These are phyloP conservation scores for Cephus pulcher DNA, from an alignment of 2,888 invertebrate species.

Conservation along the genomic window DNA sequence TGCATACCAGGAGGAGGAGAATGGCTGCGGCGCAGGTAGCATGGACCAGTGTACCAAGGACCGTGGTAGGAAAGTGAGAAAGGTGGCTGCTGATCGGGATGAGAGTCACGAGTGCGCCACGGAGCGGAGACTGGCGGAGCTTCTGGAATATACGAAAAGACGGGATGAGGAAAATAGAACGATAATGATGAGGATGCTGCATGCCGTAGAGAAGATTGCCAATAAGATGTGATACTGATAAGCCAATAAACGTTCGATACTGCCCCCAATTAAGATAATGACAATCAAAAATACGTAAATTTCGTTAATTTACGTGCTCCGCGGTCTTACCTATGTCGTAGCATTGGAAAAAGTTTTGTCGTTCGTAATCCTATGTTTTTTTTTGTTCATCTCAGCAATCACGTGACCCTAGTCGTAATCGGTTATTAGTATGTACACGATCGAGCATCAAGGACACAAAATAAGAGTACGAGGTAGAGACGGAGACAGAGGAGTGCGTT, in stretches of 20 bases:
- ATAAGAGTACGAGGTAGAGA: not conserved
- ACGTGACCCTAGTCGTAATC: not conserved
- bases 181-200: conserved; percentile 48
- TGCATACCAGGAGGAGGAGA: conserved; percentile 12
- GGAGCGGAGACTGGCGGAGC: conserved; percentile 49
- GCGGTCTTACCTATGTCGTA: not conserved
- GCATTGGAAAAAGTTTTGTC: not conserved
- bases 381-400: not conserved
- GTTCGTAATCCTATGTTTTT: not conserved
- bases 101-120: conserved; percentile 25
- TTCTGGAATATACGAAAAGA: conserved; percentile 51
- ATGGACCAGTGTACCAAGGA: conserved; percentile 26
- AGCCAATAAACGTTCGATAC: not conserved
- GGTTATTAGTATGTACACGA: not conserved
- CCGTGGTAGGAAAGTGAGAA: conserved; percentile 21
- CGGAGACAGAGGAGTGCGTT: not conserved
- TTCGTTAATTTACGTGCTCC: not conserved
- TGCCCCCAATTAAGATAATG: not conserved
- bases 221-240: conserved; percentile 31
- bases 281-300: not conserved
- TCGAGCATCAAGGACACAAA: not conserved
- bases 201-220: conserved; percentile 51
- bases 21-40: conserved; percentile 15
- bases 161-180: conserved; percentile 52
- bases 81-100: conserved; percentile 7